Percentiles rank a stretch among this genome's conserved stretches.
Evolutionary conservation across 2,797 vertebrate species (phyloP).

Genomic region (Adelosebastes latens): DNA sequence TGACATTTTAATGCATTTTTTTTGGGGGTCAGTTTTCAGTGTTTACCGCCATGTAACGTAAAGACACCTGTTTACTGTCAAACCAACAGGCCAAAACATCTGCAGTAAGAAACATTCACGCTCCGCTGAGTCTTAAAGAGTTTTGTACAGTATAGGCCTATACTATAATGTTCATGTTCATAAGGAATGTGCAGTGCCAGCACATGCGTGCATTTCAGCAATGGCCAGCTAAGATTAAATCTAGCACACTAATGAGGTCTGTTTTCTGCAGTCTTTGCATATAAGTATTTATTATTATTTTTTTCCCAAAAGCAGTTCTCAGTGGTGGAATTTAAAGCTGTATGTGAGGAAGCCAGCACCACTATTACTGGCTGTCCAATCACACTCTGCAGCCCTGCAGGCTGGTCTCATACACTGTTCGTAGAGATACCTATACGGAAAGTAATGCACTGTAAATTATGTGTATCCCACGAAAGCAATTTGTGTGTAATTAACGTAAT

Average conservation of each 20-base stretch:
- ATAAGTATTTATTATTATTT: conserved; percentile 25
- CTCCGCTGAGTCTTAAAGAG: conserved; percentile 15
- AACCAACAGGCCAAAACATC: conserved; percentile 13
- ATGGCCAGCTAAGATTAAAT: conserved; percentile 49
- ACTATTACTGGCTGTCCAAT: conserved; percentile 3
- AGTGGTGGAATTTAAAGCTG: conserved; percentile 14
- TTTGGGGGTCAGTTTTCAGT: background rate
- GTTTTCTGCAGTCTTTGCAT: conserved; percentile 65
- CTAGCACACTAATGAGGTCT: conserved; percentile 50
- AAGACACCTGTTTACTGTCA: conserved; percentile 23
- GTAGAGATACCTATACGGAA: too few relatives aligned
- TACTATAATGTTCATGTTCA: conserved; percentile 26
- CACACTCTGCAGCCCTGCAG: conserved; percentile 1
- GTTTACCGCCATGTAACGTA: background rate
- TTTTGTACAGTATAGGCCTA: background rate
- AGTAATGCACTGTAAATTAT: too few relatives aligned
- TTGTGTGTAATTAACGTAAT: too few relatives aligned
- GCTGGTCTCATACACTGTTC: too few relatives aligned
- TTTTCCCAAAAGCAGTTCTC: conserved; percentile 9
- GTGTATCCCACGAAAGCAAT: too few relatives aligned
- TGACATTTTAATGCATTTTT: background rate
- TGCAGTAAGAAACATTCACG: conserved; percentile 25
- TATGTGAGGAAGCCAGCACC: background rate
- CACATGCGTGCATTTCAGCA: conserved; percentile 38
- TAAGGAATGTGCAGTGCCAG: conserved; percentile 42